Base-by-base conservation (phyloP, 35 echinoderm and acorn worm species). In the Antedon bifida region DNA sequence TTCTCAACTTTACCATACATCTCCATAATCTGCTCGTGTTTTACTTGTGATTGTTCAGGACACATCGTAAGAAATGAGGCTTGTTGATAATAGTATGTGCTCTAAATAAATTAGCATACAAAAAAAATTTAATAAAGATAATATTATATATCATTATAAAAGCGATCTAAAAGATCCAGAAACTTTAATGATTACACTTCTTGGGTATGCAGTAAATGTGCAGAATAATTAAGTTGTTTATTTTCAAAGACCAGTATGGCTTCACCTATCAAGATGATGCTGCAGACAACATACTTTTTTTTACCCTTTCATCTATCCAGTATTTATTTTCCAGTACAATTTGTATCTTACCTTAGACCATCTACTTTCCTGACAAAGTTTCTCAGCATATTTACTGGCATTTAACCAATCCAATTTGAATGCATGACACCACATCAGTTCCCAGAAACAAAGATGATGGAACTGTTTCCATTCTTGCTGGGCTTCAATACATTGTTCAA, bases 391-490 rank as follows among this genome's bases (percentile, higher is more conserved):
- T 29, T 81, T 88, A 77, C 83, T 75, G 0, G 94, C 90, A 84
- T 87, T 89, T 34, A 73, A 73, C 94, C 94, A 97, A 78, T 90
- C 91, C 29, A 97, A 46, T 13, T 92, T 89, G 84, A 90, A 97
- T 74, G 90, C 94, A 64, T 97, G 90, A 74, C 94, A 97, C 90
- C 94, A 96, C 94, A 97, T 97, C 0, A 97, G 82, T 39, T 97
- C 94, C 94, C 94, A 97, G 85, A 92, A 97, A 55, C 94, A 97
- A 3, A 97, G 34, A 73, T 97, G 94, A 34, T 97, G 94, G 74
- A 97, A 91, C 82, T 97, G 94, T 36, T 83, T 81, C 94, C 94
- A 97, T 36, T 97, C 90, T 31, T 92, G 86, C 79, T 97, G 94
- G n/a, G 87, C 89, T 30, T 88, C 87, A 23, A 97, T 97, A 51